phyloP scores from a whole-genome alignment of 2,888 invertebrate species.

The Hanleya hanleyi region DNA sequence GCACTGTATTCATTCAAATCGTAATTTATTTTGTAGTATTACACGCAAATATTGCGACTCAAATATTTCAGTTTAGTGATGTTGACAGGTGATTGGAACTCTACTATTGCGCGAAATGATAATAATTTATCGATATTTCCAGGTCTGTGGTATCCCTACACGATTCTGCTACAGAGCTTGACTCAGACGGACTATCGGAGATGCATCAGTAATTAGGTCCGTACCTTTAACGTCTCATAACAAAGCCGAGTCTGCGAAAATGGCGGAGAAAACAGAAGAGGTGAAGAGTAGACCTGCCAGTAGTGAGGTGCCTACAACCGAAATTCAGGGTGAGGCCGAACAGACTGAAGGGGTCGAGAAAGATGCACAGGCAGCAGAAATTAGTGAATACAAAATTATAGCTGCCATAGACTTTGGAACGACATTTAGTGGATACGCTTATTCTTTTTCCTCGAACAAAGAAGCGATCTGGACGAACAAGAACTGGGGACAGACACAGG shows the following conservation, averaged over 20 bases:
- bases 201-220: too few species aligned
- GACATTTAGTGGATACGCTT: slow-evolving; percentile 66
- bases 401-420: slow-evolving; percentile 67
- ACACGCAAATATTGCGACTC: too few species aligned
- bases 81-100: too few species aligned
- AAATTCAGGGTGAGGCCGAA: not conserved
- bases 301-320: not conserved
- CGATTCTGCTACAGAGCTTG: too few species aligned
- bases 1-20: too few species aligned
- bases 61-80: too few species aligned
- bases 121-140: not conserved
- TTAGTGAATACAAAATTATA: slow-evolving; percentile 56
- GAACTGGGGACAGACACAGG: slow-evolving; percentile 67
- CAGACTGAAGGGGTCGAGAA: not conserved
- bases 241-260: not conserved
- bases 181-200: too few species aligned
- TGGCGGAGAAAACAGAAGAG: not conserved
- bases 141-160: not conserved
- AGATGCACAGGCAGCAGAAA: not conserved
- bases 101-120: not conserved
- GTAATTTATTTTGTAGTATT: too few species aligned
- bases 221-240: not conserved
- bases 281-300: not conserved
- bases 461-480: slow-evolving; percentile 63
- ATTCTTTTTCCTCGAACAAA: slow-evolving; percentile 59